phyloP scores from a whole-genome alignment of 2,113 vertebrate species.

The human (Homo sapiens) region DNA sequence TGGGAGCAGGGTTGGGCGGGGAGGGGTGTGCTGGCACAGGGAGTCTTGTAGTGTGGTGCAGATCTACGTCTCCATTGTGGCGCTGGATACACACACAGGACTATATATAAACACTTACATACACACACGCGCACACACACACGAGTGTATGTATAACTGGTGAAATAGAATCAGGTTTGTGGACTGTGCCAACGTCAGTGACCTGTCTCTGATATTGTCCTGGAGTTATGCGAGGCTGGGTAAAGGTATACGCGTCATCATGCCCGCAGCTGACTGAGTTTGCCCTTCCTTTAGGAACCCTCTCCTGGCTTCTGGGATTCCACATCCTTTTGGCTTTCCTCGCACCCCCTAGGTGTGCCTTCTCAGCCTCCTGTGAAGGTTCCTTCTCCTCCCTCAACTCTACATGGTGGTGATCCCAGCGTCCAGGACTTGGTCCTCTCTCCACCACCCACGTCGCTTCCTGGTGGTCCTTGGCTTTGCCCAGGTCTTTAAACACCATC shows the following conservation, averaged over 20 bases:
- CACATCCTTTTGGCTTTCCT: not conserved
- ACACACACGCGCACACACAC: too few species aligned
- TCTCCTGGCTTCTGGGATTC: not conserved
- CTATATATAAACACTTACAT: not conserved
- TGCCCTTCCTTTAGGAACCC: not conserved
- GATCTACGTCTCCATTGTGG: not conserved
- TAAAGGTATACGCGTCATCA: fast-evolving
- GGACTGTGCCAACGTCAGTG: not conserved
- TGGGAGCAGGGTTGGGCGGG: too few species aligned
- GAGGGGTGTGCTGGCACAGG: not conserved
- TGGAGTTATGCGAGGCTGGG: fast-evolving
- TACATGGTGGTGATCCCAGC: not conserved
- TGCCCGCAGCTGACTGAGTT: not conserved
- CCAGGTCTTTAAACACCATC: not conserved
- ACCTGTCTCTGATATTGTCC: not conserved
- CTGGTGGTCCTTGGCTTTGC: not conserved
- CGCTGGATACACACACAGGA: not conserved
- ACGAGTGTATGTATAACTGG: fast-evolving
- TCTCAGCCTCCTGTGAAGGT: not conserved
- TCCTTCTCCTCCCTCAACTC: not conserved
- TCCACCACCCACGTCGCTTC: too few species aligned
- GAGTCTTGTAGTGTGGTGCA: not conserved
- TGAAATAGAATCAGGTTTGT: not conserved
- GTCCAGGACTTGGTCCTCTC: not conserved
- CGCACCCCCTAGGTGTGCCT: fast-evolving